Percentiles rank a stretch among this genome's conserved stretches.
Conservation (phyloP, 2,888 invertebrate species). For the Orgyia antiqua region DNA sequence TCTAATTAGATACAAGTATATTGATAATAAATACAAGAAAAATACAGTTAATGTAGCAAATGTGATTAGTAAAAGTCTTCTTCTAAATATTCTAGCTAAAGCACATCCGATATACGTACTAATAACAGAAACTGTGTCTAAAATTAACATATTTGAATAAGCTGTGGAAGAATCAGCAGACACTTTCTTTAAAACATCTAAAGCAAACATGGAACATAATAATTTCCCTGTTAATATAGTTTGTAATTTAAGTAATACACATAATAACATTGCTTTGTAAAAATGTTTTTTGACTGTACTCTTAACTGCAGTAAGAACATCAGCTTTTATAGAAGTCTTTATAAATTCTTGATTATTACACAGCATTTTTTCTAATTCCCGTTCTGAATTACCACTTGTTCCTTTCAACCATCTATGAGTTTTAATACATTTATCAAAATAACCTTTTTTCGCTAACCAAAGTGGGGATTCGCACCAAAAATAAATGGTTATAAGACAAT, state of each 20-base stretch:
- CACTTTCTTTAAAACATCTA: conserved; percentile 35
- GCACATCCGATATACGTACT: conserved; percentile 30
- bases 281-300: conserved; percentile 14
- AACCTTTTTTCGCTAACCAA: conserved; percentile 2
- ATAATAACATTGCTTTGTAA: conserved; percentile 25
- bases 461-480: conserved; percentile 26
- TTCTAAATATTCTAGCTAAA: conserved; percentile 19
- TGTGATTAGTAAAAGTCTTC: conserved; percentile 21
- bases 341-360: background rate
- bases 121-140: conserved; percentile 33
- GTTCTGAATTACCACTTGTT: background rate
- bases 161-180: conserved; percentile 27
- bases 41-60: conserved; percentile 18
- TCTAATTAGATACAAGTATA: conserved; percentile 5
- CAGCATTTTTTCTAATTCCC: background rate
- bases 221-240: conserved; percentile 36
- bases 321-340: background rate
- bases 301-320: background rate
- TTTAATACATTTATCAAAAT: conserved; percentile 1
- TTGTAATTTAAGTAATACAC: conserved; percentile 23
- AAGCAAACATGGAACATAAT: conserved; percentile 27
- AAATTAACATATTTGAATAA: conserved; percentile 29
- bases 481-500: conserved; percentile 17
- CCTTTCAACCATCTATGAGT: conserved; percentile 10
- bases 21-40: conserved; percentile 11